phyloP scores from a whole-genome alignment of 2,797 vertebrate genomes.

The Zonotrichia albicollis region DNA sequence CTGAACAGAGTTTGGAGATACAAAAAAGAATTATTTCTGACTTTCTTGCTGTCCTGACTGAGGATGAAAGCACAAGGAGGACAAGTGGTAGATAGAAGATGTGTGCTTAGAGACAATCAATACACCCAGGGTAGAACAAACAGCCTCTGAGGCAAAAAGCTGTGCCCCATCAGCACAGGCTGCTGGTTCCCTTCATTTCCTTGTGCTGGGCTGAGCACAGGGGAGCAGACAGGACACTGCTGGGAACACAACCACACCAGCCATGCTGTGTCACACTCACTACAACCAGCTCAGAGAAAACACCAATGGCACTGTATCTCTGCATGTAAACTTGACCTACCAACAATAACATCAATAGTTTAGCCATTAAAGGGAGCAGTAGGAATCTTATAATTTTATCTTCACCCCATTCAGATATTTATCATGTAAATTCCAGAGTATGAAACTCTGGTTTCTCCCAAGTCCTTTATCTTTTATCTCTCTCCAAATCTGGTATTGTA shows the following conservation, averaged over 20 bases:
- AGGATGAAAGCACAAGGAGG: neutral
- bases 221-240: neutral
- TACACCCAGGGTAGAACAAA: neutral
- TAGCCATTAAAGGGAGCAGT: neutral
- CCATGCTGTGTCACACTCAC: fast-evolving
- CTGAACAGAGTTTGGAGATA: neutral
- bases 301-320: no score
- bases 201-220: neutral
- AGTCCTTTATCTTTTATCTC: neutral
- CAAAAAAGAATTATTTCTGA: neutral
- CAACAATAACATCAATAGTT: neutral
- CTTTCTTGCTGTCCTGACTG: neutral
- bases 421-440: neutral
- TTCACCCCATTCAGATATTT: neutral
- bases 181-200: neutral
- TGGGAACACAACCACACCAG: neutral
- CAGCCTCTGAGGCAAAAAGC: neutral
- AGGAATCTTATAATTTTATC: neutral
- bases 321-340: neutral
- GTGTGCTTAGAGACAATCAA: neutral
- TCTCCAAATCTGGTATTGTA: neutral
- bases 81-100: neutral
- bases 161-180: neutral
- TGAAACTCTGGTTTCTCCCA: neutral
- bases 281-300: neutral